Base-by-base conservation (phyloP, 2,113 vertebrate genomes). In the Climacteris rufus region DNA sequence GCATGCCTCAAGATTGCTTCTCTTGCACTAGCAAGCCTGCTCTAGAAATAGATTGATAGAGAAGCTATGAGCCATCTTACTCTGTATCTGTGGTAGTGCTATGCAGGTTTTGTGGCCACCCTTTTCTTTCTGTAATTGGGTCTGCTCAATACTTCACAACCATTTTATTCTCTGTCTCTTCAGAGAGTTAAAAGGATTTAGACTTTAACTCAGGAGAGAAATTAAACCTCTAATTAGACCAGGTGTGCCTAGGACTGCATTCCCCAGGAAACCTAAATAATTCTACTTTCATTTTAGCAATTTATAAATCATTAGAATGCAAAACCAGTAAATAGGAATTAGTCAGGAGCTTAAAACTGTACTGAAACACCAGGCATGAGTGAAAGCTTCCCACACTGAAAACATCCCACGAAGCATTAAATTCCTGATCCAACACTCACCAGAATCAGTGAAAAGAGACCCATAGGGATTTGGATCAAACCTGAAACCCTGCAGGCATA, bases 161-260 rank as follows among this genome's bases (percentile, higher is more conserved):
- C 56, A 47, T 82, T 86, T 60, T 85, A 74, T 72, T 81, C 44
- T 64, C 45, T 65, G 30, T 77, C 87, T 63, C 80, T 90, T 68
- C 3, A 3, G 81, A 94, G 76, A 81, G 39, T 79, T 87, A 74
- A 97, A 94, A 91, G 64, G 89, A 90, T 93, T 92, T 93, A 93
- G 66, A 92, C 59, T 82, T 94, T 42, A 79, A 91, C 79, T 68
- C 77, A 49, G 49, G 60, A 91, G 76, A 96, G 84, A 97, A 94
- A 97, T 94, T 94, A 94, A 96, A 90, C 89, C 82, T 93, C 88
- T 94, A 96, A 97, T 97, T 96, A 97, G 60, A 86, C 49, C 90
- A 96, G 92, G 93, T 95, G 56, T 77, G 59, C 76, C 78, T 76
- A 83, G 37, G 61, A 80, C 59, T 89, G 70, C 52, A 90, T 88